Percentiles rank a stretch among this genome's conserved stretches.
These are phyloP conservation scores for Morus bassanus DNA, from an alignment of 2,797 vertebrate genomes.

Conservation along the genomic window DNA sequence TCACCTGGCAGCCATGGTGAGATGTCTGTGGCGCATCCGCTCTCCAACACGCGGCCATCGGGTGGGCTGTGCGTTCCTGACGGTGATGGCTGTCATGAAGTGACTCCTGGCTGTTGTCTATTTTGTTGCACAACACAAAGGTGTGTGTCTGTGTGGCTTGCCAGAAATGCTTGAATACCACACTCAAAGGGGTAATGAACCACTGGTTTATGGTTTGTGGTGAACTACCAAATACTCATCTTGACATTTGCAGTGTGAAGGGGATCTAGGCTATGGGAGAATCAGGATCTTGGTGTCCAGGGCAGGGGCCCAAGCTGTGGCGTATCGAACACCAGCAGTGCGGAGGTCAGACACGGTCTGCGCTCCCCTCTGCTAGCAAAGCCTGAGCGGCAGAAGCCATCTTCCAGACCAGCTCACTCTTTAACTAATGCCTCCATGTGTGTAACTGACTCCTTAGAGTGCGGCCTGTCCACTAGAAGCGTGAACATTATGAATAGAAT, in stretches of 20 bases:
- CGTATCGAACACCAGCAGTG: accelerated
- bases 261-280: neutral
- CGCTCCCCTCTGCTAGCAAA: neutral
- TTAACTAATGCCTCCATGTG: constrained; percentile 21
- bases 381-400: neutral
- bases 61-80: neutral
- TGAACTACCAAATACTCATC: neutral
- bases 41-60: accelerated
- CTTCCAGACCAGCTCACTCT: neutral
- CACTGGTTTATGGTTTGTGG: neutral
- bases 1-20: accelerated
- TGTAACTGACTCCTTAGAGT: constrained; percentile 43
- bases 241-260: neutral
- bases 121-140: neutral
- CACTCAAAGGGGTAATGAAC: neutral
- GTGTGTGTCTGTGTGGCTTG: accelerated
- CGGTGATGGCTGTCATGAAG: neutral
- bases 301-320: neutral
- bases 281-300: neutral
- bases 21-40: neutral
- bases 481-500: constrained; percentile 70
- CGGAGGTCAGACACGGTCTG: accelerated
- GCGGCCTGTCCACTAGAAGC: constrained; percentile 37
- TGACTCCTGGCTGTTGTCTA: neutral
- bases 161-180: neutral